These are phyloP conservation scores for Peromyscus polionotus DNA, from an alignment of 2,113 vertebrate species.

Conservation along the genomic window DNA sequence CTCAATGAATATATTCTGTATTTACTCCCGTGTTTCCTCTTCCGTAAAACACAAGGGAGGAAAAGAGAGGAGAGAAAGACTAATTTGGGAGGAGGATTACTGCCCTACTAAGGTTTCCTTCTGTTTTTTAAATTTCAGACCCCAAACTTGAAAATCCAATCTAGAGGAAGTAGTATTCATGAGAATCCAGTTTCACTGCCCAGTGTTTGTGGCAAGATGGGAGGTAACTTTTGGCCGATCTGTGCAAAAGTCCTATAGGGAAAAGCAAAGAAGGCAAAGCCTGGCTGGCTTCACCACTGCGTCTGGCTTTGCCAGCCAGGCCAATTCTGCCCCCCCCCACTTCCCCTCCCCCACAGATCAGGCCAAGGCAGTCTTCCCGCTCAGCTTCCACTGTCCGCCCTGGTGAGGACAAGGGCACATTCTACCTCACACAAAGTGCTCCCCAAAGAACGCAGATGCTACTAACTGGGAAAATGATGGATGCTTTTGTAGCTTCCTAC, in stretches of 20 bases:
- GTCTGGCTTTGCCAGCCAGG: neutral
- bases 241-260: neutral
- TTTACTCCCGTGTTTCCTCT: neutral
- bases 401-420: neutral
- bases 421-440: slow-evolving; percentile 41
- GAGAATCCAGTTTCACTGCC: slow-evolving; percentile 24
- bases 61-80: neutral
- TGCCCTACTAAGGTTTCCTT: neutral
- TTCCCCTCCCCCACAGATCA: neutral
- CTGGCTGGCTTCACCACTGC: too few species aligned
- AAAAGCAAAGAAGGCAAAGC: neutral
- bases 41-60: neutral
- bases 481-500: slow-evolving; percentile 7
- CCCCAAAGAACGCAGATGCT: slow-evolving; percentile 35
- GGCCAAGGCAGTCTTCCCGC: neutral
- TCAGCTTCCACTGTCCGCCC: neutral
- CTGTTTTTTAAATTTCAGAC: slow-evolving; percentile 25
- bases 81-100: slow-evolving; percentile 19
- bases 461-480: slow-evolving; percentile 39
- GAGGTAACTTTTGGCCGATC: neutral
- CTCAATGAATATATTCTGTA: neutral
- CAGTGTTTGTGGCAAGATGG: neutral
- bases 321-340: neutral
- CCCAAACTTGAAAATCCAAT: slow-evolving; percentile 55
- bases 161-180: slow-evolving; percentile 7